These are phyloP conservation scores for Glomeris marginata DNA, from an alignment of 2,888 invertebrate genomes.

Conservation along the genomic window DNA sequence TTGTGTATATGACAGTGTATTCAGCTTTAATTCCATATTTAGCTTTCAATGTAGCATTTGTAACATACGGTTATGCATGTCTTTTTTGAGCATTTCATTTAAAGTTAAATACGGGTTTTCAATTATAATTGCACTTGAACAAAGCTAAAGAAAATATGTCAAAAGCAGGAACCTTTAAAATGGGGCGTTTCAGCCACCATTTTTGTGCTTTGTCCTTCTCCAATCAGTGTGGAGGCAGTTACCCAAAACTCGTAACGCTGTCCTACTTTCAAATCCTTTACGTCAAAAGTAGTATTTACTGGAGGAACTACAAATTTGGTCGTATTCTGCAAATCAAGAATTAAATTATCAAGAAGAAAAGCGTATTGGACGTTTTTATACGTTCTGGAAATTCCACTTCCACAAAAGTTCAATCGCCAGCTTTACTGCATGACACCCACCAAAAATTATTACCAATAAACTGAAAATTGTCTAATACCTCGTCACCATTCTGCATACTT, in stretches of 20 bases:
- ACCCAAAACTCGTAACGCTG: slow-evolving; percentile 46
- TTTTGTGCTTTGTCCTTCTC: slow-evolving; percentile 34
- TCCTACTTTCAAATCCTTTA: slow-evolving; percentile 34
- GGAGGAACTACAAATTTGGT: slow-evolving; percentile 20
- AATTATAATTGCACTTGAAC: not conserved
- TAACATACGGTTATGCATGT: slow-evolving; percentile 23
- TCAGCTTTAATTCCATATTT: too few species aligned
- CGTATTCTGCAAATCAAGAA: slow-evolving; percentile 16
- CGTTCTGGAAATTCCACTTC: too few species aligned
- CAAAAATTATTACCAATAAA: too few species aligned
- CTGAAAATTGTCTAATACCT: slow-evolving; percentile 3
- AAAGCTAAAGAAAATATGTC: slow-evolving; percentile 18
- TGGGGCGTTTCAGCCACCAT: slow-evolving; percentile 22
- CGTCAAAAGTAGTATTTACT: slow-evolving; percentile 19
- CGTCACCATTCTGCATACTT: slow-evolving; percentile 18
- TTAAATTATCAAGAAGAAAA: not conserved
- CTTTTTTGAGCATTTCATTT: slow-evolving; percentile 14
- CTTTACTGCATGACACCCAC: too few species aligned
- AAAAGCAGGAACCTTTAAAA: slow-evolving; percentile 23
- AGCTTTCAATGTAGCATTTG: not conserved
- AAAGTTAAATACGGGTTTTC: not conserved
- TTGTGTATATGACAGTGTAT: too few species aligned
- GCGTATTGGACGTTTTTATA: too few species aligned
- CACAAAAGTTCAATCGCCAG: too few species aligned
- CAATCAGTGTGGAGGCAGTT: slow-evolving; percentile 43